A percentile compares a stretch with the other conserved stretches of the same genome.
Conservation (phyloP, 2,888 invertebrate genomes). For the Hemicrepidius hirtus region DNA sequence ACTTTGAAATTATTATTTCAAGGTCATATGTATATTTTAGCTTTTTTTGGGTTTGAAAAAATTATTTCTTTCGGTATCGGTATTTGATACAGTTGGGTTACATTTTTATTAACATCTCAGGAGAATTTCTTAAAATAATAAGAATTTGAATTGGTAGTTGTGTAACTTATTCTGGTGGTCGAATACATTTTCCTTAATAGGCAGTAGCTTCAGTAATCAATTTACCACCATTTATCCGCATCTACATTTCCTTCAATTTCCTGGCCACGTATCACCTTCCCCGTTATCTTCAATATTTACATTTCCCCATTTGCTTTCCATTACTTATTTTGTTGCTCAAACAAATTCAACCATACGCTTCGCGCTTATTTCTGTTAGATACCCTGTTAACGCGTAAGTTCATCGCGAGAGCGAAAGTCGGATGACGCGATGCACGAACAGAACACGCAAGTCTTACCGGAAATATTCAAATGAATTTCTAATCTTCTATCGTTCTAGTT, state of each 20-base stretch:
- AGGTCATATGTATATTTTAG: too few relatives aligned
- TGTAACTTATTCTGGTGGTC: slow-evolving; percentile 29
- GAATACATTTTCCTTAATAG: slow-evolving; percentile 49
- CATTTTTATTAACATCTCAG: background rate
- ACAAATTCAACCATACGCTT: slow-evolving; percentile 42
- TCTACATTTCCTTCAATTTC: slow-evolving; percentile 66
- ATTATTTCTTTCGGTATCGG: background rate
- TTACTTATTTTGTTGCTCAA: slow-evolving; percentile 54
- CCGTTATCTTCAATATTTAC: slow-evolving; percentile 62
- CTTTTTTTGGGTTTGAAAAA: too few relatives aligned
- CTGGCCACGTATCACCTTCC: slow-evolving; percentile 61
- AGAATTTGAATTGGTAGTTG: background rate
- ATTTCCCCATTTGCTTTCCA: slow-evolving; percentile 60
- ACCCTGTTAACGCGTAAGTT: slow-evolving; percentile 32
- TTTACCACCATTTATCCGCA: slow-evolving; percentile 66
- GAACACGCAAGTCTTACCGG: slow-evolving; percentile 61
- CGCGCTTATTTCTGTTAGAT: slow-evolving; percentile 37
- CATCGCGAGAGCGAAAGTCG: slow-evolving; percentile 46
- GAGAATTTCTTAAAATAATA: background rate
- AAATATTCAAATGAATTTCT: slow-evolving; percentile 75
- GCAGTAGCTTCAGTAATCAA: slow-evolving; percentile 59
- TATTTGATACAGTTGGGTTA: slow-evolving; percentile 1
- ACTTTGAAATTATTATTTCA: too few relatives aligned
- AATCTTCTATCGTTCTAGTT: slow-evolving; percentile 66
- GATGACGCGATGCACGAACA: slow-evolving; percentile 47